Evolutionary conservation across 2,797 vertebrate species (phyloP).

Genomic region (Euphonia xanthogaster): DNA sequence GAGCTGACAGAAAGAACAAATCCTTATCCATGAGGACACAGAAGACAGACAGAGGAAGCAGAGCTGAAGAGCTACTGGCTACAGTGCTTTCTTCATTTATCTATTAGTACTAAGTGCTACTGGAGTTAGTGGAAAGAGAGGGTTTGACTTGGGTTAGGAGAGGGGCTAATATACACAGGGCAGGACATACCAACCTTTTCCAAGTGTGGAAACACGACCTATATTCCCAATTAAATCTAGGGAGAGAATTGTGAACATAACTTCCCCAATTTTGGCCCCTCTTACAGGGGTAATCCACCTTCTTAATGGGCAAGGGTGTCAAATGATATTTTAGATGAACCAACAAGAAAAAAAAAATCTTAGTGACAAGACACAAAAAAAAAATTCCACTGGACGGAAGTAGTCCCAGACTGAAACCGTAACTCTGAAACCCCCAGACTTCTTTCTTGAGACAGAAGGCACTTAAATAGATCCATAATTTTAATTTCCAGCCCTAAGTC

Average conservation of each 20-base stretch:
- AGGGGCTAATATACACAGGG: slow-evolving; percentile 99
- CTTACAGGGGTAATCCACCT: slow-evolving; percentile 86
- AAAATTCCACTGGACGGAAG: slow-evolving; percentile 79
- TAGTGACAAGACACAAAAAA: slow-evolving; percentile 77
- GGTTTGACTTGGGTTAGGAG: slow-evolving; percentile 96
- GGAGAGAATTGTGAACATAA: slow-evolving; percentile 99
- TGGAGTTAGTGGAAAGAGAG: slow-evolving; percentile 92
- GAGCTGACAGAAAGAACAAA: slow-evolving; percentile 68
- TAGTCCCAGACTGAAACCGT: slow-evolving; percentile 75
- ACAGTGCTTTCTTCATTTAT: slow-evolving; percentile 79
- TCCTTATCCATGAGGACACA: slow-evolving; percentile 74
- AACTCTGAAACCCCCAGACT: slow-evolving; percentile 79
- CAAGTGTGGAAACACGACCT: slow-evolving; percentile 99
- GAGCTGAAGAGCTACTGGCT: slow-evolving; percentile 83
- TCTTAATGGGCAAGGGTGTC: slow-evolving; percentile 85
- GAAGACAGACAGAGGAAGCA: slow-evolving; percentile 80
- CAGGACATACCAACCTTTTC: slow-evolving; percentile 99
- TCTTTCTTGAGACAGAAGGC: slow-evolving; percentile 79
- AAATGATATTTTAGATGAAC: slow-evolving; percentile 83
- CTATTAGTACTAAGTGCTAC: slow-evolving; percentile 86
- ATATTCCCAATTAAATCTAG: slow-evolving; percentile 99
- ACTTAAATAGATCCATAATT: slow-evolving; percentile 77
- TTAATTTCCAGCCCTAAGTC: slow-evolving; percentile 75
- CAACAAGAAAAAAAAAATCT: slow-evolving; percentile 77
- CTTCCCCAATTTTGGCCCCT: slow-evolving; percentile 88